Conservation (phyloP, 2,888 invertebrate species). For the Monoplex corrugatus region DNA sequence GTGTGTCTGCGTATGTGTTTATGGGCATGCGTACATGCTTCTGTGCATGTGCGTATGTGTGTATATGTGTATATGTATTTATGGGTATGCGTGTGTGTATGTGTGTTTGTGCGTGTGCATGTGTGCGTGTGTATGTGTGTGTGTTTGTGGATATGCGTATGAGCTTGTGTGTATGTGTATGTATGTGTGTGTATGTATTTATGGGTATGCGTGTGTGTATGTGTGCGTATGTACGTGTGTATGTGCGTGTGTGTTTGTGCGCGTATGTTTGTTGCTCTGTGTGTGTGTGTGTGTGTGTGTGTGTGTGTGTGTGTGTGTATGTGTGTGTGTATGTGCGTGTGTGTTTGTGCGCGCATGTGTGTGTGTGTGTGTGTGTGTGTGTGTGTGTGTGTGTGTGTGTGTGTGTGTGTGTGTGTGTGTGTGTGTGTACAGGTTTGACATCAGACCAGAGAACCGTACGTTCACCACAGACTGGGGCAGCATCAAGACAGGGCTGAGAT, state of each 20-base stretch:
- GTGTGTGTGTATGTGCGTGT: slow-evolving; percentile 7
- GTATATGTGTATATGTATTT: background rate
- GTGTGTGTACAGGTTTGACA: slow-evolving; percentile 44
- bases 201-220: background rate
- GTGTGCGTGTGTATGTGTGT: slow-evolving; percentile 6
- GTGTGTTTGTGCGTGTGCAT: background rate
- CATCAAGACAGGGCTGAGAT: slow-evolving; percentile 55
- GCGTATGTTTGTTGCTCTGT: background rate
- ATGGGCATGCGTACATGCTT: background rate
- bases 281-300: slow-evolving; percentile 26
- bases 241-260: background rate
- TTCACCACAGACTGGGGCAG: slow-evolving; percentile 58
- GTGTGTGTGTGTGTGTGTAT: slow-evolving; percentile 24
- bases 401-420: slow-evolving; percentile 7
- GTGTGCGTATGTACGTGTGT: slow-evolving; percentile 13
- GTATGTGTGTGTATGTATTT: background rate
- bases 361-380: no score
- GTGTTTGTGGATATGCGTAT: no score
- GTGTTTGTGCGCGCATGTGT: background rate
- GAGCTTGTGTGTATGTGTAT: no score
- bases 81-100: no score
- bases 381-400: slow-evolving; percentile 13
- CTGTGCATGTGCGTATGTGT: background rate
- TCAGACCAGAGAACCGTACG: slow-evolving; percentile 52
- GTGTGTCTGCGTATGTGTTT: slow-evolving; percentile 9